phyloP scores from a whole-genome alignment of 2,113 vertebrate species.

The Periophthalmus modestus region DNA sequence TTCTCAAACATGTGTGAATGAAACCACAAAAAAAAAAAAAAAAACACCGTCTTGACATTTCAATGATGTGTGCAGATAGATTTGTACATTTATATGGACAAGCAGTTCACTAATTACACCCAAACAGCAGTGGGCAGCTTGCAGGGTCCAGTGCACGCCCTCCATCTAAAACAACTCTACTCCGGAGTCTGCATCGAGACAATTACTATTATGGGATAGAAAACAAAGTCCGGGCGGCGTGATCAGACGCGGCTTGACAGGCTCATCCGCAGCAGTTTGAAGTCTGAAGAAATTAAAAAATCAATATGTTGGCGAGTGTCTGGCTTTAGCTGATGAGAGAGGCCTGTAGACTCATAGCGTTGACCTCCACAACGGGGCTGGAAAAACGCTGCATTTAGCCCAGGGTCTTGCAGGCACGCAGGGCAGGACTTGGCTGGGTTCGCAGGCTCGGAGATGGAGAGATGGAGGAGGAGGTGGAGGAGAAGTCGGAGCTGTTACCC shows the following conservation, averaged over 20 bases:
- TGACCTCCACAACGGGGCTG: slow-evolving; percentile 16
- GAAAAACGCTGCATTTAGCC: slow-evolving; percentile 20
- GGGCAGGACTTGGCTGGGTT: slow-evolving; percentile 9
- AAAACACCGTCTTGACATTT: too few relatives aligned
- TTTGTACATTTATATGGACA: not conserved
- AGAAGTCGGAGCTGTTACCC: not conserved
- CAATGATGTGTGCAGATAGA: not conserved
- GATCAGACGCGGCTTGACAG: not conserved
- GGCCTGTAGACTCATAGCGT: slow-evolving; percentile 2
- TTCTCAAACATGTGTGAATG: too few relatives aligned
- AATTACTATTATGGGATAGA: not conserved
- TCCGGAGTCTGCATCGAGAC: not conserved
- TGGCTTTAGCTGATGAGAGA: slow-evolving; percentile 20
- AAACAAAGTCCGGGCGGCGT: not conserved
- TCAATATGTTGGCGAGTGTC: slow-evolving; percentile 32
- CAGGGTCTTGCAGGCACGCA: slow-evolving; percentile 20
- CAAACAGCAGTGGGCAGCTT: not conserved
- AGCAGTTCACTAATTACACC: not conserved
- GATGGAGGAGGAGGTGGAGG: not conserved
- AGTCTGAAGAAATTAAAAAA: slow-evolving; percentile 36
- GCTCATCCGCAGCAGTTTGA: slow-evolving; percentile 13
- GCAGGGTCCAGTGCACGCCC: not conserved
- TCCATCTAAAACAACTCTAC: not conserved
- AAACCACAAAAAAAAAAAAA: too few relatives aligned
- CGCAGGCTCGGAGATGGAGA: slow-evolving; percentile 3